Evolutionary conservation across 1,140 invertebrate genomes (phyloP).

Genomic region (Drosophila auraria): DNA sequence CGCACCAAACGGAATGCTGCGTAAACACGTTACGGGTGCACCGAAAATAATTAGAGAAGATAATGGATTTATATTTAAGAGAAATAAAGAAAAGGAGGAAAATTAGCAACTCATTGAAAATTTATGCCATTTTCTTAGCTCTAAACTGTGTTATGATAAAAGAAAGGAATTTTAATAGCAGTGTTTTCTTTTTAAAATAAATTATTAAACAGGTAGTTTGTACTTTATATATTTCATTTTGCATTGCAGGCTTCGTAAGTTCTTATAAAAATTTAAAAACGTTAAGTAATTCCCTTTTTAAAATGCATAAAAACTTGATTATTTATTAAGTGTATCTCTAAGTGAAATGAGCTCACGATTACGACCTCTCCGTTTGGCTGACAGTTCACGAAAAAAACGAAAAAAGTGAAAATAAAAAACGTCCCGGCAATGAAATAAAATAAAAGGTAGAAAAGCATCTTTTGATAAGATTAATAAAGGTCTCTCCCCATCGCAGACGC

Average conservation of each 20-base stretch:
- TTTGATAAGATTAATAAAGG: slow-evolving; percentile 81
- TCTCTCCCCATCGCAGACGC: slow-evolving; percentile 10
- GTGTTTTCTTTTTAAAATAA: not conserved
- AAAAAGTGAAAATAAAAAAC: slow-evolving; percentile 23
- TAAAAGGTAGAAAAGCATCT: slow-evolving; percentile 61
- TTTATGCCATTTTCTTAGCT: too few species aligned
- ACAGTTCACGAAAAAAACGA: slow-evolving; percentile 21
- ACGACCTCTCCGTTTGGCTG: slow-evolving; percentile 7
- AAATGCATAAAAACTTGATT: not conserved
- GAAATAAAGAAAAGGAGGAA: not conserved
- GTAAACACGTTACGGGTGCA: slow-evolving; percentile 11
- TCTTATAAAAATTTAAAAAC: too few species aligned
- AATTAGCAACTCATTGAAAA: not conserved
- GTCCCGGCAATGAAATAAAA: slow-evolving; percentile 42
- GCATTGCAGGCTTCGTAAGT: too few species aligned
- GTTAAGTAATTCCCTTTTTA: not conserved
- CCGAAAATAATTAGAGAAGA: not conserved
- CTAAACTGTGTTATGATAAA: too few species aligned
- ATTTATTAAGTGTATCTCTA: not conserved
- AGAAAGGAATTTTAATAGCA: too few species aligned
- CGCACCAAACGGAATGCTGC: slow-evolving; percentile 36
- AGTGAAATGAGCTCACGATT: slow-evolving; percentile 37
- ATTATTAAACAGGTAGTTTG: not conserved
- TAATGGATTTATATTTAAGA: too few species aligned
- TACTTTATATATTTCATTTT: too few species aligned